Evolutionary conservation across 1,140 invertebrate species (phyloP).

Genomic region (Brachionus rubens): DNA sequence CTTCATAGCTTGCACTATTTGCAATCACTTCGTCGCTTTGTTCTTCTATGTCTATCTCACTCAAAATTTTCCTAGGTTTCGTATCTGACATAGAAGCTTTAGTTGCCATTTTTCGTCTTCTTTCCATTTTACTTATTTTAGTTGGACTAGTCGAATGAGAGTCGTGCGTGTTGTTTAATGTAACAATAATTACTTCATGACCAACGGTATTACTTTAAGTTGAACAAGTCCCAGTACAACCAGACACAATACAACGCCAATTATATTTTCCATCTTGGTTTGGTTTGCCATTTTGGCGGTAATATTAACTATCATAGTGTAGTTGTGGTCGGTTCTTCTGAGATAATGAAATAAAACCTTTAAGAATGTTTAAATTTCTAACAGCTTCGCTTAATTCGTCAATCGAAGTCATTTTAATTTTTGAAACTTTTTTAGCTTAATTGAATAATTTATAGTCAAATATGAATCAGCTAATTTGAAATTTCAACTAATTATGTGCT

Average conservation of each 20-base stretch:
- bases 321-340: neutral
- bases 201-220: neutral
- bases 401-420: too few relatives aligned
- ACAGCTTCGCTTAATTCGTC: too few relatives aligned
- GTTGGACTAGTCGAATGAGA: slow-evolving; percentile 1
- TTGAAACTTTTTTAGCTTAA: too few relatives aligned
- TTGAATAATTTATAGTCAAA: too few relatives aligned
- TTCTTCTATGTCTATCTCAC: neutral
- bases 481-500: too few relatives aligned
- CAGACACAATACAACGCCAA: neutral
- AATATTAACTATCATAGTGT: neutral
- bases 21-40: neutral
- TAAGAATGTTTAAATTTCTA: too few relatives aligned
- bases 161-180: neutral
- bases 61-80: neutral
- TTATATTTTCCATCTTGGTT: neutral
- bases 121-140: slow-evolving; percentile 4
- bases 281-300: neutral
- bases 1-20: slow-evolving; percentile 6
- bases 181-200: neutral
- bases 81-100: neutral
- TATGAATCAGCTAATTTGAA: too few relatives aligned
- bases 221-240: neutral
- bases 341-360: too few relatives aligned
- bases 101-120: neutral